Base-by-base conservation (phyloP, 2,888 invertebrate species). In the Trileptium ribeirensis region DNA sequence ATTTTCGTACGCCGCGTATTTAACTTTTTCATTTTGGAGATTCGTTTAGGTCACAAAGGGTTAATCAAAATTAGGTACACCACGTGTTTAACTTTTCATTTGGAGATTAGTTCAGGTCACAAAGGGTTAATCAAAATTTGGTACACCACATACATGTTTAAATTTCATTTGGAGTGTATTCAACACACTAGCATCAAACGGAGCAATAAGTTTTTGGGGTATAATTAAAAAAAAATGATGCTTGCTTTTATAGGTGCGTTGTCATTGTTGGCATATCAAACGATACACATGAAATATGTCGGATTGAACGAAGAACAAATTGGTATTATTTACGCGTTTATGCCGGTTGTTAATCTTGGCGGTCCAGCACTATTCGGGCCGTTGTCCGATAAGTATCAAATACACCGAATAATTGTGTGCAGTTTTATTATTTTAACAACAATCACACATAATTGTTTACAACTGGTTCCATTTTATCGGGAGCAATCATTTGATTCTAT, bases 231-330 rank as follows among this genome's bases (percentile, higher is more conserved):
- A n/a, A n/a, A n/a, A n/a, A n/a, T n/a, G n/a, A n/a, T n/a, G n/a
- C n/a, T n/a, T n/a, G n/a, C n/a, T 51, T 51, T 24, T 75, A n/a
- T 75, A 75, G 77, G 77, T 36, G 3, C 39, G 8, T n/a, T 39
- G 15, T 33, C 77, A n/a, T 36, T 75, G 3, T 38, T 37, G n/a
- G 77, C 77, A 2, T 75, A 75, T 39, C 2, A 33, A 15, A 37
- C 77, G 29, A 75, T 75, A 8, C 77, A 75, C 39, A 75, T 75
- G 77, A 75, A 75, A 75, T 39, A 37, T 37, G n/a, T 75, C 15
- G 77, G 77, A 24, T 36, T 75, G 15, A 8, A 33, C 37, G 77
- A 75, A 36, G 37, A 39, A 38, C 37, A 75, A 75, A 75, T 75
- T n/a, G 77, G 77, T 2, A 37, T 75, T 36, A 75, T 75, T 36